Evolutionary conservation across 2,797 vertebrate species (phyloP).

Genomic region (Columba guinea): DNA sequence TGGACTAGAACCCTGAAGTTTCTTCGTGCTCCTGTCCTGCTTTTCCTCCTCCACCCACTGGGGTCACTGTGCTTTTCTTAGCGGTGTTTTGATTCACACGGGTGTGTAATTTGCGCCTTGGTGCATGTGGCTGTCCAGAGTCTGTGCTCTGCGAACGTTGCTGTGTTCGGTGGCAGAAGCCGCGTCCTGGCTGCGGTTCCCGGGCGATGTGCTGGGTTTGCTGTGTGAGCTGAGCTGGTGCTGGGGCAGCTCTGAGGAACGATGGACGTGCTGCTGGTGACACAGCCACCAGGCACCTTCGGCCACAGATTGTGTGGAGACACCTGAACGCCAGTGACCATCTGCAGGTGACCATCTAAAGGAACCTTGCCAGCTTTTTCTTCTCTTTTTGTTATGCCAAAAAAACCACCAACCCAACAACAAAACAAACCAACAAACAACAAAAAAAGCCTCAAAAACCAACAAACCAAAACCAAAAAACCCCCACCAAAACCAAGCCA

Average conservation of each 20-base stretch:
- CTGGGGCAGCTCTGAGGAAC: too few relatives aligned
- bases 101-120: background rate
- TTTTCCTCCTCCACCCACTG: background rate
- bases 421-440: too few relatives aligned
- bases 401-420: too few relatives aligned
- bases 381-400: background rate
- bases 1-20: background rate
- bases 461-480: background rate
- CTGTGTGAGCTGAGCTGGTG: fast-evolving
- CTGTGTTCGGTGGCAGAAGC: fast-evolving
- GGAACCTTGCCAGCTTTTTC: background rate
- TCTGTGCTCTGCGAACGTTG: fast-evolving
- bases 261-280: fast-evolving
- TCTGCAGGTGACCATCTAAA: background rate
- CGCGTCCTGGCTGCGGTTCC: fast-evolving
- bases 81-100: background rate
- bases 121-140: fast-evolving
- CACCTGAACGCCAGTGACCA: fast-evolving
- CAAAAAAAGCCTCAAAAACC: background rate
- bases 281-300: too few relatives aligned
- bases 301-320: background rate
- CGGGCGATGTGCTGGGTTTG: fast-evolving
- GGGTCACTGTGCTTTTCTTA: background rate
- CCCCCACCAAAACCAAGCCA: too few relatives aligned
- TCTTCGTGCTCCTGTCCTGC: background rate